Evolutionary conservation across 2,888 invertebrate genomes (phyloP).

Genomic region (Rhingia rostrata): DNA sequence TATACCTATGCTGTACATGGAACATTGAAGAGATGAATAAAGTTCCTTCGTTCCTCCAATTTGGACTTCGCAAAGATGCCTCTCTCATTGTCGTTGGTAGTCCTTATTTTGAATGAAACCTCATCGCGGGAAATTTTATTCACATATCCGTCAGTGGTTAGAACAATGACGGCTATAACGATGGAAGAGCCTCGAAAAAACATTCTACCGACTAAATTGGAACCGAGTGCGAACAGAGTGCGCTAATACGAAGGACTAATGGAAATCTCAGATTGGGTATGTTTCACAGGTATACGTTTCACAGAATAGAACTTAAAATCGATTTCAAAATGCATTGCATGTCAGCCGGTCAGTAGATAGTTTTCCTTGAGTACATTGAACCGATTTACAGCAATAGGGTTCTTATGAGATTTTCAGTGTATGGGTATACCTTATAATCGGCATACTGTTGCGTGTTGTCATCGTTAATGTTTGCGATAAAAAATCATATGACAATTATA

Average conservation of each 20-base stretch:
- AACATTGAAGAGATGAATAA: constrained; percentile 81
- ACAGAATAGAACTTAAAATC: constrained; percentile 21
- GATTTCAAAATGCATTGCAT: constrained; percentile 64
- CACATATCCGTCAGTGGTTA: constrained; percentile 17
- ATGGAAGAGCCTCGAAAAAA: constrained; percentile 1
- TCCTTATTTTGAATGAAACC: constrained; percentile 16
- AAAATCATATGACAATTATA: too few species aligned
- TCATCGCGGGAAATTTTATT: constrained; percentile 7
- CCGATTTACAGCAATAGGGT: constrained; percentile 25
- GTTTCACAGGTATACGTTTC: constrained; percentile 26
- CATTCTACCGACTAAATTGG: constrained; percentile 21
- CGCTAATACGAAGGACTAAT: constrained; percentile 49
- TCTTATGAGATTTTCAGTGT: constrained; percentile 3
- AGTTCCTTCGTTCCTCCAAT: constrained; percentile 79
- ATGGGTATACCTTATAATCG: not conserved
- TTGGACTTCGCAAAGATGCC: constrained; percentile 78
- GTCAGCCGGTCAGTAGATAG: constrained; percentile 26
- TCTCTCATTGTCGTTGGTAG: constrained; percentile 10
- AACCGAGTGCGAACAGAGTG: constrained; percentile 23
- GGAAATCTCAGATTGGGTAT: constrained; percentile 24
- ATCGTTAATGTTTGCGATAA: too few species aligned
- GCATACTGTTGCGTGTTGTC: too few species aligned
- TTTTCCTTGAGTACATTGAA: constrained; percentile 58
- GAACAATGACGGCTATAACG: constrained; percentile 13
- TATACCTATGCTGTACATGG: constrained; percentile 78